Evolutionary conservation across 2,113 vertebrate genomes (phyloP), one percentile per base, ranked within the genome.

Genomic region (Tyrannus savana): DNA sequence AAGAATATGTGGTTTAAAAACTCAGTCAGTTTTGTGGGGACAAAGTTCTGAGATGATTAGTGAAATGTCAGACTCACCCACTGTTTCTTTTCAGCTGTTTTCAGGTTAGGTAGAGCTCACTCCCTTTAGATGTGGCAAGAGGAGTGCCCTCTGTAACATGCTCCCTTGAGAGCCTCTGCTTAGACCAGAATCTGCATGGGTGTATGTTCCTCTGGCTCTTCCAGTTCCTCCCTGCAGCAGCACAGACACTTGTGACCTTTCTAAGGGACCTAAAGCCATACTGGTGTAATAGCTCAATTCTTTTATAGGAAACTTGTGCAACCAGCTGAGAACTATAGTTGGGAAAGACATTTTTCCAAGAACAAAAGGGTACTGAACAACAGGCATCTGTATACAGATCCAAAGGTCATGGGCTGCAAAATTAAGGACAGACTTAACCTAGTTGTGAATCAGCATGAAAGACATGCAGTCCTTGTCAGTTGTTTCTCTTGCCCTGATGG

Each of bases 261-360:
- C 14, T 31, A 31, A 78, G 64, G 42, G 64, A 63, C 24, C 19
- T 74, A 67, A 90, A 68, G 21, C 39, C 56, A 72, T 69, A 23
- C 19, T 89, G 76, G 47, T 84, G 83, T 78, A 92, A 93, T 14
- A 71, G 55, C 47, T 86, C 30, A 56, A 47, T 75, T 84, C 66
- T 95, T 91, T 95, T 68, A 81, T 88, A 89, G 89, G 52, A 89
- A 89, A 78, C 73, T 95, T 96, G 68, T 93, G 94, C 76, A 97
- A 95, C 35, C 35, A 47, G 24, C 35, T 63, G 76, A 68, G 39
- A 90, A 22, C 35, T 59, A 35, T 19, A 74, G 86, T 95, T 96
- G 89, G 60, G 94, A 96, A 97, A 97, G 89, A 78, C 27, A 52
- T 68, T 90, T 94, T 97, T 97, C 94, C 90, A 68, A 92, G 96